Percentiles rank a stretch among this genome's conserved stretches.
Conservation (phyloP, 2,888 invertebrate species). For the Caenorhabditis sulstoni region DNA sequence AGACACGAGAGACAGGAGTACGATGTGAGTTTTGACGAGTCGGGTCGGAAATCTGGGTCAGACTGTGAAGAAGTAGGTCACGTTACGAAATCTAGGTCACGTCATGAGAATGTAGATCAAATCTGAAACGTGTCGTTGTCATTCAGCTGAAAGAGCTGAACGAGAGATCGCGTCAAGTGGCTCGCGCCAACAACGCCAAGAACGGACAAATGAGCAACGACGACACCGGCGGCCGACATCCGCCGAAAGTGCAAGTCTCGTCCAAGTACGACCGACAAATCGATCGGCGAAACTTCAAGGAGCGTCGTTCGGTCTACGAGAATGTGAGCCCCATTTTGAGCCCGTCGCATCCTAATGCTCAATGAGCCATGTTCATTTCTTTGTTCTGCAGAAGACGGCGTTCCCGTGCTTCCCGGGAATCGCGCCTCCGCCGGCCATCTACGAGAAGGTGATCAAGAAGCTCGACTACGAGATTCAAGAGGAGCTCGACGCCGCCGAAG, state of each 20-base stretch:
- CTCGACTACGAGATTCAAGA: conserved; percentile 64
- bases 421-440: conserved; percentile 76
- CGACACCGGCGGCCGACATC: conserved; percentile 71
- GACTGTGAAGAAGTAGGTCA: too few relatives aligned
- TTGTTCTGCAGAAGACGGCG: conserved; percentile 73
- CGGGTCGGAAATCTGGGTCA: too few relatives aligned
- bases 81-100: too few relatives aligned
- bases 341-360: neutral
- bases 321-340: conserved; percentile 65
- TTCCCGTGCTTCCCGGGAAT: conserved; percentile 79
- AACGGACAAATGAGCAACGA: conserved; percentile 75
- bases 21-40: conserved; percentile 74
- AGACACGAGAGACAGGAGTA: conserved; percentile 80
- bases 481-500: conserved; percentile 58
- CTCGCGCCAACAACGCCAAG: conserved; percentile 74
- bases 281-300: conserved; percentile 87
- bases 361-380: too few relatives aligned
- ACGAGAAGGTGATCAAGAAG: conserved; percentile 72
- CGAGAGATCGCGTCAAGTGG: conserved; percentile 79
- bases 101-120: too few relatives aligned
- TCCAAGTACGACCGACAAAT: conserved; percentile 99
- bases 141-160: conserved; percentile 80
- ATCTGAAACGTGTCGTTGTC: too few relatives aligned
- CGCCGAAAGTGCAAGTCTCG: conserved; percentile 97
- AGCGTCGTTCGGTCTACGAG: conserved; percentile 77